Base-by-base conservation (phyloP, 64 coral and sea anemone genomes). In the Platygyra sinensis region DNA sequence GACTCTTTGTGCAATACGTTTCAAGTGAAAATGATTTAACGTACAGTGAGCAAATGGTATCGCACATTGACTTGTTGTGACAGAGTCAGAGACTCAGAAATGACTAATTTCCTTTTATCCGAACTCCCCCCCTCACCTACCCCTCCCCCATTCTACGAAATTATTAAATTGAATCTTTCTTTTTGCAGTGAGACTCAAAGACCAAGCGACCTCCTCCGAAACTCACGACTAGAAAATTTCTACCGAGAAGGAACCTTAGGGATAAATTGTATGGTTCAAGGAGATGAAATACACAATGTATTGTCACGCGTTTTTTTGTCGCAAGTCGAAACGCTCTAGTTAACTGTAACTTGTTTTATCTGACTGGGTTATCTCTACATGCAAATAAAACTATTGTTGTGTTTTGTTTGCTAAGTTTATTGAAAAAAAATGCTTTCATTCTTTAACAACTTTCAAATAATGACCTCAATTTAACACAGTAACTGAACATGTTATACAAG, bases 181-280 rank as follows among this genome's bases (percentile, higher is more conserved):
- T 33, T 55, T 80, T 33, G 78, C 78, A 80, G 78, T 80, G 55
- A 80, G 27, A 31, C 6, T 8, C 52, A 62, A 62, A 33, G 78
- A 62, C 8, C 24, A 80, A 60, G 57, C 55, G 78, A 36, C 32
- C 28, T 60, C 55, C 27, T 18, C 51, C 13, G 76, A 57, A n/a
- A 79, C 25, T 54, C 74, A 79, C 30, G n/a, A 46, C 73, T 13
- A 75, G 13, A 42, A 36, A 16, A 20, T 39, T 7, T 79, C 76
- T 12, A 2, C 38, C 25, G 78, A 80, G 32, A 51, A 80, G 55
- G 78, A 61, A 31, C 55, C 28, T 61, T 62, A 69, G 10, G 3
- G 0, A 2, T 57, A 57, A n/a, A n/a, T n/a, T 16, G 15, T 57
- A 16, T 57, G 54, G 1, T 57, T 57, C 2, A 14, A 57, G 54